These are phyloP conservation scores for Protomyctophum bolini DNA, from an alignment of 2,113 vertebrate species.

Conservation along the genomic window DNA sequence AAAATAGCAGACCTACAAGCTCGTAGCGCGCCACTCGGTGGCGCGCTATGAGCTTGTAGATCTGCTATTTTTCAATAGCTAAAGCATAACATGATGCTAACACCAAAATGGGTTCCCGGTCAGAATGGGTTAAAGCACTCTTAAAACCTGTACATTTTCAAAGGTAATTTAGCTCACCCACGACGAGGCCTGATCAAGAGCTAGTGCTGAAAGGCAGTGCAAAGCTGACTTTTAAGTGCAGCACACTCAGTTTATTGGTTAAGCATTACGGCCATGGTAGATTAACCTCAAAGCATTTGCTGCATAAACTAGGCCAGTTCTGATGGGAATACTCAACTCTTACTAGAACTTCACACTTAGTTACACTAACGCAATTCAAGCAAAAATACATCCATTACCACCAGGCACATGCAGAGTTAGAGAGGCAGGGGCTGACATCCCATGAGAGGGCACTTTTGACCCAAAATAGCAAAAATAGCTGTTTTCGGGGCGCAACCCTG, in stretches of 20 bases:
- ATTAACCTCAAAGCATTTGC: constrained; percentile 16
- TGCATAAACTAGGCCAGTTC: constrained; percentile 38
- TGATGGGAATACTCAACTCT: constrained; percentile 37
- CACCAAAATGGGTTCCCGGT: too few relatives aligned
- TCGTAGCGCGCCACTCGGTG: too few relatives aligned
- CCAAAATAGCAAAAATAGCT: too few relatives aligned
- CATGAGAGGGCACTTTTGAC: too few relatives aligned
- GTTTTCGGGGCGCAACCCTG: too few relatives aligned
- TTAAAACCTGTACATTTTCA: not conserved
- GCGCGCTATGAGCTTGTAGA: too few relatives aligned
- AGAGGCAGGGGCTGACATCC: too few relatives aligned
- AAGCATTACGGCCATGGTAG: not conserved
- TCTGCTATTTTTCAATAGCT: too few relatives aligned
- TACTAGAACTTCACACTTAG: too few relatives aligned
- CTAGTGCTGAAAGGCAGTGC: too few relatives aligned
- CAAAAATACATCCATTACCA: not conserved
- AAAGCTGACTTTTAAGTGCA: constrained; percentile 1
- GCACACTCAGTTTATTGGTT: constrained; percentile 1
- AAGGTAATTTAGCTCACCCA: not conserved
- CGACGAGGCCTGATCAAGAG: not conserved
- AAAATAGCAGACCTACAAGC: too few relatives aligned
- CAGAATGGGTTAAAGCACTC: not conserved
- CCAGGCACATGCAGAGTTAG: not conserved
- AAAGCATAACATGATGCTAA: too few relatives aligned
- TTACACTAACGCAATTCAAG: not conserved